These are phyloP conservation scores for Anoplius nigerrimus DNA, from an alignment of 2,888 invertebrate species.

Conservation along the genomic window DNA sequence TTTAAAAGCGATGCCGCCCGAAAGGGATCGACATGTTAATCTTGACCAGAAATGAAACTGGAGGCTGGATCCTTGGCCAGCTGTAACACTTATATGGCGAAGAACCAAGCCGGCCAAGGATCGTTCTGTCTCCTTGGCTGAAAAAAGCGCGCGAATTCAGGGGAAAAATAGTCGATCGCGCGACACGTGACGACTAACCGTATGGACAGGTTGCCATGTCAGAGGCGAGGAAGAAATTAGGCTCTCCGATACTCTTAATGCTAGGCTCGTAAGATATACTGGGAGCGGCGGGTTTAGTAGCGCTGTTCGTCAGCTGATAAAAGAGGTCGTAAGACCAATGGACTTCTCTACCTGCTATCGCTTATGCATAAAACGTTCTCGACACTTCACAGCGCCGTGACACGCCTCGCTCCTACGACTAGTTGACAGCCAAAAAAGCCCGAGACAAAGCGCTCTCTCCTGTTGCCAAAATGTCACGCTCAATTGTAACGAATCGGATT, in stretches of 20 bases:
- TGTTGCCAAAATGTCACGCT: too few relatives aligned
- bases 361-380: not conserved
- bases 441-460: too few relatives aligned
- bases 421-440: too few relatives aligned
- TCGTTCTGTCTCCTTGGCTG: constrained; percentile 2
- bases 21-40: not conserved
- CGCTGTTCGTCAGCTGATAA: constrained; percentile 15
- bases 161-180: too few relatives aligned
- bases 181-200: too few relatives aligned
- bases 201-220: too few relatives aligned
- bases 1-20: too few relatives aligned
- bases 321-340: constrained; percentile 18
- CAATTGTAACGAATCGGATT: too few relatives aligned
- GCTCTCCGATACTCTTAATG: not conserved
- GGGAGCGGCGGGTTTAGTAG: constrained; percentile 11
- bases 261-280: not conserved
- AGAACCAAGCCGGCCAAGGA: constrained; percentile 2
- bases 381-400: too few relatives aligned
- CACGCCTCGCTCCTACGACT: too few relatives aligned
- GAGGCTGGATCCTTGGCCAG: not conserved
- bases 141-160: too few relatives aligned
- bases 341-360: not conserved
- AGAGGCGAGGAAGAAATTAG: too few relatives aligned
- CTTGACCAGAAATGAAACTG: not conserved
- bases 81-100: not conserved